phyloP scores from a whole-genome alignment of 2,797 vertebrate genomes.

The Lepilemur septentrionalis region DNA sequence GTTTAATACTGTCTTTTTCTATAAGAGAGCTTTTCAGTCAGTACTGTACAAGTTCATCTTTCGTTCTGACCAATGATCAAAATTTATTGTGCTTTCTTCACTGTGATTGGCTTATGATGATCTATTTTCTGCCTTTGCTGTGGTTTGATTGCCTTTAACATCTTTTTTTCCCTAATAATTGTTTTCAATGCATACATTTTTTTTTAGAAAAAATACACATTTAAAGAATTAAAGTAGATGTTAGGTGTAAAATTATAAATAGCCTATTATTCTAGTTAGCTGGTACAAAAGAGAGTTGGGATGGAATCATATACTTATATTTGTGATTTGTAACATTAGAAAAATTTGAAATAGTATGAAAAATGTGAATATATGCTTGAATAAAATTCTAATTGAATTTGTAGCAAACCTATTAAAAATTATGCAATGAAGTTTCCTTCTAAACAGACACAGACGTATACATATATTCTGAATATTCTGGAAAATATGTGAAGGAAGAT shows the following conservation, averaged over 20 bases:
- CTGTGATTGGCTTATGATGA: not conserved
- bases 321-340: not conserved
- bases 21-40: not conserved
- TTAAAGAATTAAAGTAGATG: not conserved
- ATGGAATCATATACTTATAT: not conserved
- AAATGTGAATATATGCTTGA: not conserved
- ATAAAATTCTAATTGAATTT: not conserved
- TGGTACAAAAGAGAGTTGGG: not conserved
- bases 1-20: not conserved
- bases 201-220: not conserved
- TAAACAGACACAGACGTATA: not conserved
- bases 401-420: not conserved
- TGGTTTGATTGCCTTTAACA: not conserved
- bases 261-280: not conserved
- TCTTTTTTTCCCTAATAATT: not conserved
- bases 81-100: not conserved
- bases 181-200: not conserved
- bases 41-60: not conserved
- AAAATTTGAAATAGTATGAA: not conserved
- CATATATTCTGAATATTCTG: not conserved
- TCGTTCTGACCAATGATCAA: not conserved
- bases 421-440: not conserved
- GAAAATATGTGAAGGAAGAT: not conserved
- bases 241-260: not conserved
- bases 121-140: not conserved